Conservation (phyloP, 2,888 invertebrate genomes). For the Chymomyza fuscimana region DNA sequence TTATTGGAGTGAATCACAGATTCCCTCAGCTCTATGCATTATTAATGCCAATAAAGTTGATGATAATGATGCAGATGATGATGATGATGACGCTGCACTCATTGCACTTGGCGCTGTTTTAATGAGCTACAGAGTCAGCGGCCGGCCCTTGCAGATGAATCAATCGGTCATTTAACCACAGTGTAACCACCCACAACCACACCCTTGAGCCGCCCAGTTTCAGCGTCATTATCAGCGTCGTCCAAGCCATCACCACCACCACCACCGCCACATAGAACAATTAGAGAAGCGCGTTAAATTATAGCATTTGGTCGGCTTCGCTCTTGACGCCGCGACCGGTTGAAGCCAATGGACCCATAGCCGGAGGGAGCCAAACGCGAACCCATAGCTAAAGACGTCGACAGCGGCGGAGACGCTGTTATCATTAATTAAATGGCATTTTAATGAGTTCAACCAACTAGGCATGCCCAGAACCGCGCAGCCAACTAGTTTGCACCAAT, state of each 20-base stretch:
- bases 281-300: constrained; percentile 63
- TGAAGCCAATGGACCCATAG: too few species aligned
- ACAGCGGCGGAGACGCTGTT: constrained; percentile 27
- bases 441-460: constrained; percentile 68
- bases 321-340: constrained; percentile 21
- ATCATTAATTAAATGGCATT: constrained; percentile 77
- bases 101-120: constrained; percentile 29
- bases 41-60: not conserved
- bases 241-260: not conserved
- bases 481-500: not conserved
- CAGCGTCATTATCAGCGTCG: not conserved
- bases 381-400: too few species aligned
- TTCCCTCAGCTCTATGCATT: not conserved
- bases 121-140: constrained; percentile 30
- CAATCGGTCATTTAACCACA: constrained; percentile 40
- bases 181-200: not conserved
- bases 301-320: constrained; percentile 66
- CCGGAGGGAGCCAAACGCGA: too few species aligned
- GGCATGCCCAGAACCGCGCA: constrained; percentile 30
- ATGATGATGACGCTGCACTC: constrained; percentile 14
- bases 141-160: constrained; percentile 40
- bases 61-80: constrained; percentile 21
- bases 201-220: not conserved
- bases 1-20: not conserved
- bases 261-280: constrained; percentile 28